phyloP scores from a whole-genome alignment of 2,113 vertebrate genomes.

The Eidolon helvum region DNA sequence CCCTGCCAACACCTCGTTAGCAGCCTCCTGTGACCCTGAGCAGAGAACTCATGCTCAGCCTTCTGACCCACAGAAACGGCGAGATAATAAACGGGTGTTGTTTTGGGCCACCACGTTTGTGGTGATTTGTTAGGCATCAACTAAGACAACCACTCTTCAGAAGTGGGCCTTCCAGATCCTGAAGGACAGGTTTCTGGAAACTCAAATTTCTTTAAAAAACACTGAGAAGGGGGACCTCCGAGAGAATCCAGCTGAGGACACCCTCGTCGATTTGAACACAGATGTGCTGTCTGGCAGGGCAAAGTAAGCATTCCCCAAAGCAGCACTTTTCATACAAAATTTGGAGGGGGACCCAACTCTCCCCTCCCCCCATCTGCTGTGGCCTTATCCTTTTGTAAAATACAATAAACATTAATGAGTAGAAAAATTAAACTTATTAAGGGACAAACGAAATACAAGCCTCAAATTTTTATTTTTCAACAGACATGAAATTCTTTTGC shows the following conservation, averaged over 20 bases:
- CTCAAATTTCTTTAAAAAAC: not conserved
- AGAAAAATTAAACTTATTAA: not conserved
- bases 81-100: not conserved
- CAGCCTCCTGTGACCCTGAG: not conserved
- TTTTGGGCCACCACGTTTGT: not conserved
- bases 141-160: not conserved
- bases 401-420: not conserved
- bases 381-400: not conserved
- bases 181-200: not conserved
- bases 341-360: not conserved
- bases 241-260: rapidly evolving
- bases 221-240: not conserved
- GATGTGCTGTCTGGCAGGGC: rapidly evolving
- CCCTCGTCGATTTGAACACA: not conserved
- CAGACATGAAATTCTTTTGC: not conserved
- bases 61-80: not conserved
- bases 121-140: not conserved
- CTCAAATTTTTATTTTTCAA: not conserved
- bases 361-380: rapidly evolving
- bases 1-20: not conserved
- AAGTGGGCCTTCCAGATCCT: not conserved
- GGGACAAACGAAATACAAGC: not conserved
- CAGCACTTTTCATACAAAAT: not conserved
- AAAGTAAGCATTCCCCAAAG: too few species aligned
- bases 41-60: not conserved